Evolutionary conservation across 2,888 invertebrate species (phyloP), one percentile per base, ranked within the genome.

Genomic region (Geotrupes spiniger): DNA sequence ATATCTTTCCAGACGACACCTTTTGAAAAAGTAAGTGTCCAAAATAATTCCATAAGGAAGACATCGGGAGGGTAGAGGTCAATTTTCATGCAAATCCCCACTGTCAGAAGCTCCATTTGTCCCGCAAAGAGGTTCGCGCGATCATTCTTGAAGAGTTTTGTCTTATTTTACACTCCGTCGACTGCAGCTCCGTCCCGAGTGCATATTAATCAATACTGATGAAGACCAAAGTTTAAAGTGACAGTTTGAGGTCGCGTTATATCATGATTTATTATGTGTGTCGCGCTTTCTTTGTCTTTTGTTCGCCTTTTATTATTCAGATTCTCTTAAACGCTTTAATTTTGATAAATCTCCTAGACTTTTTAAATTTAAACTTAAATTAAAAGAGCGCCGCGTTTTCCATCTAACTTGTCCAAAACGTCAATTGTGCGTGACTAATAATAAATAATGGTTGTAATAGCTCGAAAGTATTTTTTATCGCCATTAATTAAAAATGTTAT

Each of bases 11-110:
- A 10, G 27, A 38, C 29, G 45, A 29, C 45, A 38, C 29, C 38
- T 37, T n/a, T 29, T 33, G 33, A 33, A 33, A 33, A 33, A 33
- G 33, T 33, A 15, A 33, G 33, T 33, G 33, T 33, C 44, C 28
- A 39, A 45, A 45, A 45, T 45, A 45, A 45, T 45, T 29, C 45
- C 45, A 29, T 28, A 39, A 45, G n/a, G 36, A 25, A 36, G 31
- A 29, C 31, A 11, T 10, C 10, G 33, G 12, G 29, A 44, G 54
- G 57, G 59, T 58, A 61, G 58, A 63, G 65, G 65, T 67, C 66
- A 65, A 67, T 67, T 66, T 67, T 65, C 62, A 66, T 66, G 66
- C 63, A 65, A 65, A 66, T 67, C 65, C 63, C 45, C 49, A 51
- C 61, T 63, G 66, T 65, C 64, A 63, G 56, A 62, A 64, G 62